These are phyloP conservation scores for Ditula angustiorana DNA, from an alignment of 2,888 invertebrate species.

Conservation along the genomic window DNA sequence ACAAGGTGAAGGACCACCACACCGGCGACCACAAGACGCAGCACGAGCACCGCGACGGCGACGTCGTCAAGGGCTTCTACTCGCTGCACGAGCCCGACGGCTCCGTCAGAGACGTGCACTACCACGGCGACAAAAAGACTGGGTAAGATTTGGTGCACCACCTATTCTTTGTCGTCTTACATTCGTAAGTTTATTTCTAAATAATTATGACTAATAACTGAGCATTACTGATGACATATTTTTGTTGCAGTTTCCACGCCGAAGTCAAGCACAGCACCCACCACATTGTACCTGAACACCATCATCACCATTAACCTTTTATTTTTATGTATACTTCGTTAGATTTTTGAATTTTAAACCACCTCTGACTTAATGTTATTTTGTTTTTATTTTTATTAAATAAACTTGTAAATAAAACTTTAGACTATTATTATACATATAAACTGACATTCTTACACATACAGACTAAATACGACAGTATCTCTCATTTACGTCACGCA, in stretches of 20 bases:
- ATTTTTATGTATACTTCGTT: neutral
- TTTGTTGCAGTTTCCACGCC: conserved; percentile 70
- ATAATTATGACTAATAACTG: too few species aligned
- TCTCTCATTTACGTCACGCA: too few species aligned
- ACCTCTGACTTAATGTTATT: too few species aligned
- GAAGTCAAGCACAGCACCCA: conserved; percentile 74
- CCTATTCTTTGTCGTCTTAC: too few species aligned
- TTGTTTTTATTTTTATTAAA: too few species aligned
- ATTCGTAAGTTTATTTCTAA: too few species aligned
- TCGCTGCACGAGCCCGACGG: conserved; percentile 72
- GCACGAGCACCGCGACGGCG: conserved; percentile 79
- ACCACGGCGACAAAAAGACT: conserved; percentile 30
- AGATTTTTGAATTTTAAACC: too few species aligned
- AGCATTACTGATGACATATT: neutral
- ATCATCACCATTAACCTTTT: conserved; percentile 49
- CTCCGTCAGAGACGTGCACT: conserved; percentile 35
- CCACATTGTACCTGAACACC: conserved; percentile 67
- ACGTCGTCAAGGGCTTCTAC: conserved; percentile 84
- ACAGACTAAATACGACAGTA: too few species aligned
- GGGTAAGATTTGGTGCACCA: conserved; percentile 10
- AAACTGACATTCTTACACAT: too few species aligned
- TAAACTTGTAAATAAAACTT: too few species aligned
- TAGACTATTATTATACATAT: too few species aligned
- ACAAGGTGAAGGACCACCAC: conserved; percentile 77
- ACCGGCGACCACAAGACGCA: conserved; percentile 82